phyloP scores from a whole-genome alignment of 2,113 vertebrate genomes.

The Oxygymnocypris stewartii region DNA sequence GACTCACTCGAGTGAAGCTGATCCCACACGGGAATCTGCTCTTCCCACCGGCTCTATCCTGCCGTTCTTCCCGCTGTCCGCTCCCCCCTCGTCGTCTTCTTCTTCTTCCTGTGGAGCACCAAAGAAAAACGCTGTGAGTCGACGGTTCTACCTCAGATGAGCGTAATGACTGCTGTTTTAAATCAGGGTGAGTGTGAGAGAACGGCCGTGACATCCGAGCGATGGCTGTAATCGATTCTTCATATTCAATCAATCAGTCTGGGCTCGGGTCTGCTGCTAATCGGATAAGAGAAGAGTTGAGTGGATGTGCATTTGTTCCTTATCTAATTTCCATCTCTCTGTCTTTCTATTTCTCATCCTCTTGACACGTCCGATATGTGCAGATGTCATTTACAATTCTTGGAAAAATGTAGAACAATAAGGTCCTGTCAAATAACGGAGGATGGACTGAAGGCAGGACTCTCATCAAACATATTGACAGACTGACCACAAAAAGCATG shows the following conservation, averaged over 20 bases:
- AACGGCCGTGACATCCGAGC: neutral
- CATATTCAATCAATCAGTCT: slow-evolving; percentile 56
- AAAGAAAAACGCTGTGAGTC: slow-evolving; percentile 18
- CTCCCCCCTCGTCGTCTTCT: slow-evolving; percentile 80
- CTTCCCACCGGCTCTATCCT: slow-evolving; percentile 91
- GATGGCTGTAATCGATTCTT: slow-evolving; percentile 58
- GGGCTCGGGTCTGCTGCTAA: slow-evolving; percentile 44
- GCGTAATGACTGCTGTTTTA: neutral
- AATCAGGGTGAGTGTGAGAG: neutral
- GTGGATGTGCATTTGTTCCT: slow-evolving; percentile 52
- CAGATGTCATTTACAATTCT: slow-evolving; percentile 15
- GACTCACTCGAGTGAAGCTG: slow-evolving; percentile 88
- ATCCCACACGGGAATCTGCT: slow-evolving; percentile 86
- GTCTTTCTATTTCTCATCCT: slow-evolving; percentile 54
- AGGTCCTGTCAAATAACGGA: slow-evolving; percentile 7
- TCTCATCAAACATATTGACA: slow-evolving; percentile 7
- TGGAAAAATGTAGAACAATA: neutral
- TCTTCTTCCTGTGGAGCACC: slow-evolving; percentile 63
- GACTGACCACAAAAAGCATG: neutral
- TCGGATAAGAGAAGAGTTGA: slow-evolving; percentile 49
- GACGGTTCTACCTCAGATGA: neutral
- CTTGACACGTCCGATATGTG: slow-evolving; percentile 38
- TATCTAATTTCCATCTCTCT: slow-evolving; percentile 58
- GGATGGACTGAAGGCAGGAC: neutral
- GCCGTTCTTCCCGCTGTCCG: slow-evolving; percentile 81